Conservation (phyloP, 2,888 invertebrate genomes). For the Papilio demoleus region DNA sequence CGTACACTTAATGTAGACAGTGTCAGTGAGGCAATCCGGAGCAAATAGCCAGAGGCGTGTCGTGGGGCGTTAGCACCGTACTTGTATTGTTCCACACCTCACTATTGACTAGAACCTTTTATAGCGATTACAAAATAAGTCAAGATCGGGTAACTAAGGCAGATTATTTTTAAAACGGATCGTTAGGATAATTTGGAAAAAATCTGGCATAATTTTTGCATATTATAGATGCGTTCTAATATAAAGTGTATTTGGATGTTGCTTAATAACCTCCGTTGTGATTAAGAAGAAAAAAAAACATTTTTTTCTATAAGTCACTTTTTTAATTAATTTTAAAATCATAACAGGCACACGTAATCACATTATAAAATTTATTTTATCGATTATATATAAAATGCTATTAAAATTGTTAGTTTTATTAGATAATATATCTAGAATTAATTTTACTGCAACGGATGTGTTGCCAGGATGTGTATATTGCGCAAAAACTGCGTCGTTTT, state of each 20-base stretch:
- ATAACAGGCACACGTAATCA: not conserved
- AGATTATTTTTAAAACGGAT: no score
- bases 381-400: slow-evolving; percentile 29
- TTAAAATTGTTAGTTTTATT: slow-evolving; percentile 28
- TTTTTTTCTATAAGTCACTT: no score
- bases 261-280: no score
- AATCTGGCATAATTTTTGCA: no score
- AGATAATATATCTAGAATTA: slow-evolving; percentile 34
- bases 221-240: no score
- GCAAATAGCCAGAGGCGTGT: slow-evolving; percentile 52
- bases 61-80: slow-evolving; percentile 49
- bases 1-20: slow-evolving; percentile 45
- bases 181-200: no score
- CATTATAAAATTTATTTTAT: slow-evolving; percentile 25
- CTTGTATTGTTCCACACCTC: slow-evolving; percentile 43
- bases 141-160: not conserved
- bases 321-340: not conserved
- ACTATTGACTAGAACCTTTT: not conserved
- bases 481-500: slow-evolving; percentile 29
- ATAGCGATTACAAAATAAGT: not conserved
- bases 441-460: slow-evolving; percentile 39
- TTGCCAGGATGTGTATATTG: slow-evolving; percentile 33
- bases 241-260: no score
- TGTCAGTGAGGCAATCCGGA: slow-evolving; percentile 51
- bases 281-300: no score